phyloP scores from a whole-genome alignment of 2,888 invertebrate species.

The Neocrepidodera transversa region DNA sequence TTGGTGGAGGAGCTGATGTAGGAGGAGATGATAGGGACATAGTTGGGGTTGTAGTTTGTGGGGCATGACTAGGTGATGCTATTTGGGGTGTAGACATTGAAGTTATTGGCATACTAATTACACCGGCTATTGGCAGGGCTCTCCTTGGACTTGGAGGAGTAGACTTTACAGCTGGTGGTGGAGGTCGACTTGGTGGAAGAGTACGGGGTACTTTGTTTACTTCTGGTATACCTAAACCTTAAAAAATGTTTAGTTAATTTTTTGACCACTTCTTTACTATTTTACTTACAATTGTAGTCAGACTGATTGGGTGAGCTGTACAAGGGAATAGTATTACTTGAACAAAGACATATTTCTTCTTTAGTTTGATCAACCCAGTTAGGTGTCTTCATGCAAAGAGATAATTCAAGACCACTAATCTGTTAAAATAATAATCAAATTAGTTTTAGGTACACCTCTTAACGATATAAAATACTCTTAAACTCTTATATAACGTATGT shows the following conservation, averaged over 20 bases:
- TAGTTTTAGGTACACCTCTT: too few species aligned
- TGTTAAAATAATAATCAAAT: conserved; percentile 40
- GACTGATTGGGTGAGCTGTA: conserved; percentile 57
- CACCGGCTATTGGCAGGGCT: conserved; percentile 59
- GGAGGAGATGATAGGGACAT: conserved; percentile 54
- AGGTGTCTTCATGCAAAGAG: conserved; percentile 79
- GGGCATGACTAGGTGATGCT: conserved; percentile 29
- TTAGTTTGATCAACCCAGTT: conserved; percentile 85
- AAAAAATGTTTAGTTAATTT: conserved; percentile 11
- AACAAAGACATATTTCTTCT: conserved; percentile 83
- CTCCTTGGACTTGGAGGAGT: conserved; percentile 64
- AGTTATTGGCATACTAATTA: conserved; percentile 61
- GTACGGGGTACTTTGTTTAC: conserved; percentile 53
- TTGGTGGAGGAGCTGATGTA: conserved; percentile 43
- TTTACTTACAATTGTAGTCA: conserved; percentile 58
- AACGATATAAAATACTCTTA: too few species aligned
- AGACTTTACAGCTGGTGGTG: conserved; percentile 60
- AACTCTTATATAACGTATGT: too few species aligned
- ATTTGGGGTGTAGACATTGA: conserved; percentile 18
- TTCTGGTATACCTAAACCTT: conserved; percentile 62
- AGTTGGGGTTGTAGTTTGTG: conserved; percentile 56
- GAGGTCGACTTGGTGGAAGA: conserved; percentile 64
- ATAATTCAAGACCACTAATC: conserved; percentile 71
- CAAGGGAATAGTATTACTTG: conserved; percentile 84
- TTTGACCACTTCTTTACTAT: background rate